These are phyloP conservation scores for Malurus alboscapulatus DNA, from an alignment of 2,113 vertebrate species.

Conservation along the genomic window DNA sequence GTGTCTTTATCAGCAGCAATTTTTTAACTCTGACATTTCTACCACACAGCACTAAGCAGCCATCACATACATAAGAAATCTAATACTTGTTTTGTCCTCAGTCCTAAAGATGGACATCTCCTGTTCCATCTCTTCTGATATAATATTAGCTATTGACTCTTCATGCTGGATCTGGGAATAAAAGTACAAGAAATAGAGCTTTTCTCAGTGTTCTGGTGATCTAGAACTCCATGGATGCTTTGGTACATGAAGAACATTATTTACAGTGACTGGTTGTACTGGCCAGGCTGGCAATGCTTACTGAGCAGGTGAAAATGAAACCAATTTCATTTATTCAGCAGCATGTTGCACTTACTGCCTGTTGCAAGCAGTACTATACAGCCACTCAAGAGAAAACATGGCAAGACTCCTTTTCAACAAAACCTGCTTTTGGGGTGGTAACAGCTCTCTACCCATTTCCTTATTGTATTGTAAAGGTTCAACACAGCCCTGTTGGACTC, in stretches of 20 bases:
- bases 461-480: not conserved
- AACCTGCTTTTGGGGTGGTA: not conserved
- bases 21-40: not conserved
- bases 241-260: not conserved
- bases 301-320: not conserved
- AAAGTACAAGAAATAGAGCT: not conserved
- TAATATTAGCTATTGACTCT: not conserved
- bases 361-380: not conserved
- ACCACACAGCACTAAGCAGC: not conserved
- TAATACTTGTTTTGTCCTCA: not conserved
- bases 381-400: not conserved
- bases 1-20: not conserved
- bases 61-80: not conserved
- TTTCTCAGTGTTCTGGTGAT: not conserved
- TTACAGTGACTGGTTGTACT: not conserved
- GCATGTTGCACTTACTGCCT: not conserved
- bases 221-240: not conserved
- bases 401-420: not conserved
- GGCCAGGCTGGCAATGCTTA: not conserved
- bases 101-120: not conserved
- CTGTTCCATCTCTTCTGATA: not conserved
- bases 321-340: not conserved
- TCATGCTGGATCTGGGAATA: not conserved
- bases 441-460: not conserved
- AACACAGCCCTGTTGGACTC: not conserved